Conservation (phyloP, 1,140 invertebrate species). For the Potamilus streckersoni region DNA sequence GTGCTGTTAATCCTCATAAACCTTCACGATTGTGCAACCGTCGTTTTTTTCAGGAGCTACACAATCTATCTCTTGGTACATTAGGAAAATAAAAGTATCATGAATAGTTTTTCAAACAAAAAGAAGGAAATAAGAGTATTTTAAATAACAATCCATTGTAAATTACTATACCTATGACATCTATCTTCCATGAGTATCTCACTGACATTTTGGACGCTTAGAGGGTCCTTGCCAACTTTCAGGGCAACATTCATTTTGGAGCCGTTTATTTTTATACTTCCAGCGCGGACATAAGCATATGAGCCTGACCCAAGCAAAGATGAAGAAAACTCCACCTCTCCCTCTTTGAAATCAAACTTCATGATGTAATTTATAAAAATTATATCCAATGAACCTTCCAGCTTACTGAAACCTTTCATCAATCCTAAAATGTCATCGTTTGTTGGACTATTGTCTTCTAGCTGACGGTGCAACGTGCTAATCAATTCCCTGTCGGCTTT, state of each 20-base stretch:
- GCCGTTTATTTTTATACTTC: constrained; percentile 16
- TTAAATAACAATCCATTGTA: too few relatives aligned
- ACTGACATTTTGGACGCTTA: constrained; percentile 41
- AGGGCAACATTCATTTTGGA: constrained; percentile 39
- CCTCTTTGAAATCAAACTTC: constrained; percentile 43
- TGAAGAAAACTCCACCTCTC: constrained; percentile 32
- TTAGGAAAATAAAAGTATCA: too few relatives aligned
- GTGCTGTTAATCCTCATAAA: too few relatives aligned
- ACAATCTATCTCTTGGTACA: too few relatives aligned
- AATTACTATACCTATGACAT: constrained; percentile 40
- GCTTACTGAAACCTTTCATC: constrained; percentile 12
- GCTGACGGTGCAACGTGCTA: constrained; percentile 33
- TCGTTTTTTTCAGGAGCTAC: too few relatives aligned
- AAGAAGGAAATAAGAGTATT: too few relatives aligned
- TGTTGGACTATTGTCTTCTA: constrained; percentile 34
- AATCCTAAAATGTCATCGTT: constrained; percentile 41
- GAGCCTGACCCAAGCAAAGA: constrained; percentile 21
- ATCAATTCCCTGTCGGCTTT: constrained; percentile 49
- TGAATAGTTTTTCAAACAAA: too few relatives aligned
- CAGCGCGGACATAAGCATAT: constrained; percentile 53
- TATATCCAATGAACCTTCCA: constrained; percentile 52
- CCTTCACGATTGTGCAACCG: too few relatives aligned
- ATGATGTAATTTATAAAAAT: constrained; percentile 52
- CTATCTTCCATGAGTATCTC: constrained; percentile 56
- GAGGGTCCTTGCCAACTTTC: constrained; percentile 46